phyloP scores from a whole-genome alignment of 2,113 vertebrate species.

The Piprites chloris region DNA sequence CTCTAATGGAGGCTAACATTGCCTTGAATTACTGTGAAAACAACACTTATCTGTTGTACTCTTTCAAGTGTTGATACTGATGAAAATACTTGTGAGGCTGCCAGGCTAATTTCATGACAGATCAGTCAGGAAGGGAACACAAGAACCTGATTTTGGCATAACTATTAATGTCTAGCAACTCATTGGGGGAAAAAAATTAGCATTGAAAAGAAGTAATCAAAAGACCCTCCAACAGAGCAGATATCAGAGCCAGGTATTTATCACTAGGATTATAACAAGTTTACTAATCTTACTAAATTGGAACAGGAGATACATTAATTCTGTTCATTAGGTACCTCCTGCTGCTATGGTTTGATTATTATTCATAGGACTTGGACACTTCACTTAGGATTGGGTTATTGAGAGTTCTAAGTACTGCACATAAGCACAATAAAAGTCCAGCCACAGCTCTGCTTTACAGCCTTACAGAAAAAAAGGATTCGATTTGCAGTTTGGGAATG shows the following conservation, averaged over 20 bases:
- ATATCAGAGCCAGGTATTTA: not conserved
- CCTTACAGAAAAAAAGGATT: not conserved
- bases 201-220: not conserved
- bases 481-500: not conserved
- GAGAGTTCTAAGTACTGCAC: slow-evolving; percentile 18
- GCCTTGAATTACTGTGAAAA: slow-evolving; percentile 20
- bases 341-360: slow-evolving; percentile 42
- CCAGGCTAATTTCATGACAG: slow-evolving; percentile 1
- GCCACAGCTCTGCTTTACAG: not conserved
- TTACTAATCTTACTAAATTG: slow-evolving; percentile 40
- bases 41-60: not conserved
- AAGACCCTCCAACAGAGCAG: not conserved
- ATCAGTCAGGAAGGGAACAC: not conserved
- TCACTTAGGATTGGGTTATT: slow-evolving; percentile 20
- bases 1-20: not conserved
- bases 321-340: slow-evolving; percentile 54
- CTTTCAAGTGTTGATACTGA: not conserved
- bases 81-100: not conserved
- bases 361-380: slow-evolving; percentile 21
- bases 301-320: slow-evolving; percentile 24
- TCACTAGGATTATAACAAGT: slow-evolving; percentile 19
- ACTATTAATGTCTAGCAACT: not conserved
- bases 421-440: slow-evolving; percentile 2
- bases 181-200: not conserved
- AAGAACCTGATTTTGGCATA: not conserved